phyloP scores from a whole-genome alignment of 2,797 vertebrate species.

The Paedocypris micromegethes region DNA sequence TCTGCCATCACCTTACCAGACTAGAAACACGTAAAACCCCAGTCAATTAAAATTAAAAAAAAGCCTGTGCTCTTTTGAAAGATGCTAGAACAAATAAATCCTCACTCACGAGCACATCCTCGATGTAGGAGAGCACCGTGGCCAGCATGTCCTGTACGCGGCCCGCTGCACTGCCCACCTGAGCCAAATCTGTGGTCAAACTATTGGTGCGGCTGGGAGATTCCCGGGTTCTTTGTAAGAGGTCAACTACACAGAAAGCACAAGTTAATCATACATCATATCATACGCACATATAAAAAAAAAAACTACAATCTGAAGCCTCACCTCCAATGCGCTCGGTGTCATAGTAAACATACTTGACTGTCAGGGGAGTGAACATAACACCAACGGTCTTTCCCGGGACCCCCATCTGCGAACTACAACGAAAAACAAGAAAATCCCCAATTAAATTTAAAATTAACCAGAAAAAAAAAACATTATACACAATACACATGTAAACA shows the following conservation, averaged over 20 bases:
- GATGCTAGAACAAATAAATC: too few relatives aligned
- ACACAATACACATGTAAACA: too few relatives aligned
- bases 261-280: too few relatives aligned
- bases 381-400: slow-evolving; percentile 95
- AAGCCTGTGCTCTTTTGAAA: neutral
- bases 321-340: slow-evolving; percentile 81
- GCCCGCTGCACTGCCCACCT: slow-evolving; percentile 81
- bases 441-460: too few relatives aligned
- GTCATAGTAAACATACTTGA: slow-evolving; percentile 80
- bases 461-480: too few relatives aligned
- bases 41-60: slow-evolving; percentile 6
- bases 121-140: slow-evolving; percentile 87
- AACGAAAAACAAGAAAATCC: slow-evolving; percentile 7
- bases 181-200: slow-evolving; percentile 89
- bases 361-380: slow-evolving; percentile 90
- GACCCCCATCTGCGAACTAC: slow-evolving; percentile 95
- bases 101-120: slow-evolving; percentile 88
- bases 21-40: slow-evolving; percentile 58
- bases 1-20: slow-evolving; percentile 92
- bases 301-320: slow-evolving; percentile 5
- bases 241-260: slow-evolving; percentile 28
- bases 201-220: slow-evolving; percentile 82
- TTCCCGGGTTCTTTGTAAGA: slow-evolving; percentile 83
- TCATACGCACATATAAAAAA: too few relatives aligned
- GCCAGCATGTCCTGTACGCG: slow-evolving; percentile 87